A percentile compares a stretch with the other conserved stretches of the same genome.
Evolutionary conservation across 2,888 invertebrate genomes (phyloP).

Genomic region (Eretmocerus hayati): DNA sequence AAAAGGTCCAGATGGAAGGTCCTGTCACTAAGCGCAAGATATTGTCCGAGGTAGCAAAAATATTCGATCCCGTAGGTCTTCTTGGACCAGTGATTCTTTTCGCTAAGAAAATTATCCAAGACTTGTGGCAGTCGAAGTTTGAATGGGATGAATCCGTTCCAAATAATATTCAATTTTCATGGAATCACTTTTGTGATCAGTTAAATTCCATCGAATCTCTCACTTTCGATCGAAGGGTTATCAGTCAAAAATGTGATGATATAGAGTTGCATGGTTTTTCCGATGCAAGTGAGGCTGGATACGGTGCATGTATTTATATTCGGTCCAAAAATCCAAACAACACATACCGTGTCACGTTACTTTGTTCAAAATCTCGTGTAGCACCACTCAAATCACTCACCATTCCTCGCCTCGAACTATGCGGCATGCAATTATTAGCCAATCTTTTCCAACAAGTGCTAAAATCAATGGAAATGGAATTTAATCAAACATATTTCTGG

Average conservation of each 20-base stretch:
- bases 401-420: background rate
- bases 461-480: background rate
- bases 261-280: conserved; percentile 6
- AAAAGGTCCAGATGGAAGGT: background rate
- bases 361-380: conserved; percentile 6
- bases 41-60: too few species aligned
- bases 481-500: background rate
- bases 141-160: conserved; percentile 8
- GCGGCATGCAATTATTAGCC: background rate
- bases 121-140: conserved; percentile 2
- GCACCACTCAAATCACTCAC: too few species aligned
- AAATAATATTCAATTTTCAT: background rate
- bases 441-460: background rate
- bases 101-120: conserved; percentile 1
- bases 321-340: background rate
- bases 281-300: too few species aligned
- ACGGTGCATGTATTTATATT: conserved; percentile 7
- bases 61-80: background rate
- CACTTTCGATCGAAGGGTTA: background rate
- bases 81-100: background rate
- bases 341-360: background rate
- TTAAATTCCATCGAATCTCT: background rate
- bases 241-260: background rate
- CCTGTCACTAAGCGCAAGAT: too few species aligned
- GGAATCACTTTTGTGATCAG: background rate